Conservation (phyloP, 2,888 invertebrate genomes). For the Aleiodes testaceus region DNA sequence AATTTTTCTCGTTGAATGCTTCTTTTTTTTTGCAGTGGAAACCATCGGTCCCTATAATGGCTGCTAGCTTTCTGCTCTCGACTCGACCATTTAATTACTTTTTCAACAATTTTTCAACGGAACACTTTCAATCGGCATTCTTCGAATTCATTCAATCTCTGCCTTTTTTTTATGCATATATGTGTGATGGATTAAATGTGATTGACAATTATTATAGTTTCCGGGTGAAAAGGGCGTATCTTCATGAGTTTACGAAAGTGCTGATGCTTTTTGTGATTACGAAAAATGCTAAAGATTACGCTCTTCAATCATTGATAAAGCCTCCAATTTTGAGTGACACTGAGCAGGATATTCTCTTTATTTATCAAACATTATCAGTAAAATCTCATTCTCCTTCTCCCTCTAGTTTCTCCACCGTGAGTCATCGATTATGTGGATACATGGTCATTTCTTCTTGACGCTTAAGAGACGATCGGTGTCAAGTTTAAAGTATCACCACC, state of each 20-base stretch:
- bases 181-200: too few species aligned
- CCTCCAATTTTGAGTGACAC: slow-evolving; percentile 30
- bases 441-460: slow-evolving; percentile 37
- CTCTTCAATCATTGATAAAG: slow-evolving; percentile 37
- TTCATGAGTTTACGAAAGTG: too few species aligned
- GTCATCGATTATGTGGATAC: slow-evolving; percentile 41
- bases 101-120: slow-evolving; percentile 49
- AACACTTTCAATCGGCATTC: slow-evolving; percentile 31
- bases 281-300: slow-evolving; percentile 37
- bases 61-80: slow-evolving; percentile 1
- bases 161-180: neutral
- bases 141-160: slow-evolving; percentile 14
- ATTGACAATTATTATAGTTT: too few species aligned
- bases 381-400: slow-evolving; percentile 3
- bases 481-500: slow-evolving; percentile 42
- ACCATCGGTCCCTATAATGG: slow-evolving; percentile 8
- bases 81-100: slow-evolving; percentile 52
- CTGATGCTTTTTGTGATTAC: neutral
- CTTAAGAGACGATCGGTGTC: slow-evolving; percentile 41
- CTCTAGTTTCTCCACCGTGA: slow-evolving; percentile 6
- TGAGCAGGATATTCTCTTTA: slow-evolving; percentile 38
- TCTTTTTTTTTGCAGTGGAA: neutral
- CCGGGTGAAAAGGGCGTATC: too few species aligned
- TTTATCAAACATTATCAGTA: slow-evolving; percentile 8
- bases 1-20: slow-evolving; percentile 32